Conservation (phyloP, 2,888 invertebrate species). For the Synanthedon formicaeformis region DNA sequence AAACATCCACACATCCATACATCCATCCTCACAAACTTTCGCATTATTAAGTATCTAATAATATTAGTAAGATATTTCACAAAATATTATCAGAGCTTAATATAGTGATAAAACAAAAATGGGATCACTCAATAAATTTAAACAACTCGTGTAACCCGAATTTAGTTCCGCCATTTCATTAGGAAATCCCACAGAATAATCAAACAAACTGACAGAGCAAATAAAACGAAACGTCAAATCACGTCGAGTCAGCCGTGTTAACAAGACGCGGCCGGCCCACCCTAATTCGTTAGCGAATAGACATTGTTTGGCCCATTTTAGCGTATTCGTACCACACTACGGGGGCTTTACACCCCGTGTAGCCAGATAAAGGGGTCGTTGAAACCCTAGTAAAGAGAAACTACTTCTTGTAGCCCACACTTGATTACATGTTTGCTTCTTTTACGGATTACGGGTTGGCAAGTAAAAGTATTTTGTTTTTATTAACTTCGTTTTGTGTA, state of each 20-base stretch:
- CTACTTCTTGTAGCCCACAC: slow-evolving; percentile 30
- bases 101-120: too few species aligned
- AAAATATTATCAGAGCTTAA: too few species aligned
- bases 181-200: slow-evolving; percentile 1
- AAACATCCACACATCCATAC: too few species aligned
- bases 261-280: slow-evolving; percentile 1
- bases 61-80: too few species aligned
- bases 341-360: slow-evolving; percentile 32
- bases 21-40: too few species aligned
- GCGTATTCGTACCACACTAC: slow-evolving; percentile 22
- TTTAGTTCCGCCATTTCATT: slow-evolving; percentile 1
- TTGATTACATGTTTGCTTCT: slow-evolving; percentile 42
- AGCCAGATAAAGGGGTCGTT: slow-evolving; percentile 50
- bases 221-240: slow-evolving; percentile 1
- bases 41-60: too few species aligned
- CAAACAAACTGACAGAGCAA: neutral
- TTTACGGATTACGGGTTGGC: neutral
- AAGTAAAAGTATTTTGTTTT: slow-evolving; percentile 3
- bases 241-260: slow-evolving; percentile 1
- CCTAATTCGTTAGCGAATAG: slow-evolving; percentile 1
- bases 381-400: slow-evolving; percentile 23
- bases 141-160: neutral
- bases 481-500: slow-evolving; percentile 1
- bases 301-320: slow-evolving; percentile 8
- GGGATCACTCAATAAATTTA: slow-evolving; percentile 1